Evolutionary conservation across 2,888 invertebrate genomes (phyloP).

Genomic region (Hoplodrina ambigua): DNA sequence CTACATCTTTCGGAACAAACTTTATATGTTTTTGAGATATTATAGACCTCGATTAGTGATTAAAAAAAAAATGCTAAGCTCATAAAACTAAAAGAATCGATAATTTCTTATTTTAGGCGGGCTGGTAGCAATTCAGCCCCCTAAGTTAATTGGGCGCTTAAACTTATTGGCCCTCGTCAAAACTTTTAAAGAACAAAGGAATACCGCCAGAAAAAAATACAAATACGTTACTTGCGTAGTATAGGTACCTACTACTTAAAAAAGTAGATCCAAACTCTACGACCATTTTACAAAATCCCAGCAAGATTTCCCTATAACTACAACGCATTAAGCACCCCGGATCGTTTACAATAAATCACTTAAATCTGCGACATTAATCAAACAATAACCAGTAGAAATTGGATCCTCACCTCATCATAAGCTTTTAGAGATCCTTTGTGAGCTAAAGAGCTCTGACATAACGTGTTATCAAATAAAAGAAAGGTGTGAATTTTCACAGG

Average conservation of each 20-base stretch:
- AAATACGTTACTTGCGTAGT: too few relatives aligned
- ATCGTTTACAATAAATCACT: conserved; percentile 81
- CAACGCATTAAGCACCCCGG: conserved; percentile 63
- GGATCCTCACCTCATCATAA: conserved; percentile 86
- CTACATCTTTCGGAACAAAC: too few relatives aligned
- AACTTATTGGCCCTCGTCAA: too few relatives aligned
- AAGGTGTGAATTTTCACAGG: conserved; percentile 90
- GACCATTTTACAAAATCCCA: conserved; percentile 13
- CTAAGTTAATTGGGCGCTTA: too few relatives aligned
- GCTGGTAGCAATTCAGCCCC: too few relatives aligned
- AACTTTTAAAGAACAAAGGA: too few relatives aligned
- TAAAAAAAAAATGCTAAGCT: too few relatives aligned
- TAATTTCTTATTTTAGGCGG: too few relatives aligned
- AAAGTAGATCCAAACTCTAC: conserved; percentile 1
- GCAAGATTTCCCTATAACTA: conserved; percentile 47
- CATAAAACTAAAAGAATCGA: too few relatives aligned
- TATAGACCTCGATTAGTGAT: too few relatives aligned
- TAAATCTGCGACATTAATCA: conserved; percentile 86
- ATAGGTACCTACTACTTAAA: not conserved
- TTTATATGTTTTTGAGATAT: too few relatives aligned
- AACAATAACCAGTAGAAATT: conserved; percentile 86
- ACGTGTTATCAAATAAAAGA: conserved; percentile 90
- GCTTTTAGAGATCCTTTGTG: conserved; percentile 89
- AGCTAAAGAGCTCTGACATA: conserved; percentile 88
- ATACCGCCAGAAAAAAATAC: too few relatives aligned